phyloP scores from a whole-genome alignment of 2,113 vertebrate genomes.

The Rhizomys pruinosus region DNA sequence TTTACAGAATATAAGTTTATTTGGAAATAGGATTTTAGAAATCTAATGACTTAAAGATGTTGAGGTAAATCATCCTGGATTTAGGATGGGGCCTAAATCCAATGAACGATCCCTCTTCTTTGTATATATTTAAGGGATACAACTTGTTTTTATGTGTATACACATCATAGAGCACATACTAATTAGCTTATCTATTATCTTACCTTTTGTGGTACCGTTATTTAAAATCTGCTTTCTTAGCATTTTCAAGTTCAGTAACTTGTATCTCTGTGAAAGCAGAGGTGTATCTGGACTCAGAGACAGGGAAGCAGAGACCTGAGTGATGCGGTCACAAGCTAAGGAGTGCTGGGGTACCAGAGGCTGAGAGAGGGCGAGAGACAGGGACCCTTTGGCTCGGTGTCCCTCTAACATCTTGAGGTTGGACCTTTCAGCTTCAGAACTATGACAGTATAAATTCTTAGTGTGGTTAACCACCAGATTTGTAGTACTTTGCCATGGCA shows the following conservation, averaged over 20 bases:
- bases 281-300: not conserved
- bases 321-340: not conserved
- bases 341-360: not conserved
- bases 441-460: not conserved
- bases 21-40: not conserved
- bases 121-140: not conserved
- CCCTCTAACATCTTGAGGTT: not conserved
- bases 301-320: not conserved
- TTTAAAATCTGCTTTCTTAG: not conserved
- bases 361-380: too few species aligned
- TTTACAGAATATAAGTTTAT: not conserved
- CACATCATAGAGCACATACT: not conserved
- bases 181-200: not conserved
- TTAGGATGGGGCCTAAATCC: not conserved
- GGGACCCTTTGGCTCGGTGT: not conserved
- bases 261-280: not conserved
- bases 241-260: not conserved
- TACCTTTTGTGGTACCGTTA: not conserved
- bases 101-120: not conserved
- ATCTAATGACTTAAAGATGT: not conserved
- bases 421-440: not conserved
- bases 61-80: not conserved
- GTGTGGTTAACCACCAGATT: not conserved
- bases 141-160: not conserved
- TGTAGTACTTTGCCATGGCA: accelerated